Evolutionary conservation across 2,888 invertebrate genomes (phyloP), one percentile per base, ranked within the genome.

Genomic region (Diarsia mendica): DNA sequence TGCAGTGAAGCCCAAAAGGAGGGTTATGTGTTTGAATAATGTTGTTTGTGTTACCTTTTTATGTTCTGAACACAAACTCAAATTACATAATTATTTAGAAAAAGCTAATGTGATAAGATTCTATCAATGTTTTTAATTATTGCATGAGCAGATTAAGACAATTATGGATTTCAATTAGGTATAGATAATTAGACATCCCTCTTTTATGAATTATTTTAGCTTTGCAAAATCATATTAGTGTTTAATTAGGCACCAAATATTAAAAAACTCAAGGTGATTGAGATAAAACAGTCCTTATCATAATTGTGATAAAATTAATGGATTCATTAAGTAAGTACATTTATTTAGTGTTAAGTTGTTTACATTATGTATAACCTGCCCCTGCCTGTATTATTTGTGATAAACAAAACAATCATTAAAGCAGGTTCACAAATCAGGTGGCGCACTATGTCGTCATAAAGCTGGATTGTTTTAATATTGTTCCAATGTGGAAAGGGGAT

Each of bases 301-400:
- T 58, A 53, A 23, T 64, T 13, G 23, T 11, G 15, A 55, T 48
- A 23, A 65, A 60, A 58, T 53, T 18, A 61, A 48, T 74, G 64
- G 44, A 72, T 79, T 72, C 58, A 77, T 23, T 66, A 77, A 83
- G 63, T 66, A 77, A 83, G 63, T 79, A 83, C 68, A 83, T 74
- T 61, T 1, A 67, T 69, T 58, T 63, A 49, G 44, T 44, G 49
- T 15, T 68, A 65, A 51, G 72, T 66, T 28, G n/a, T 53, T 60
- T 33, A 53, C 0, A 44, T 18, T 11, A 3, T 44, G 28, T 48
- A 20, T 18, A 44, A 72, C 49, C 39, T 39, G 39, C 39, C 39
- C 39, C 18, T 49, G n/a, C 28, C 28, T 28, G 28, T 28, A 28
- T 28, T 39, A 67, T 48, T 70, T 67, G 11, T 20, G 13, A 51